These are phyloP conservation scores for Gymnodraco acuticeps DNA, from an alignment of 2,797 vertebrate species.

Conservation along the genomic window DNA sequence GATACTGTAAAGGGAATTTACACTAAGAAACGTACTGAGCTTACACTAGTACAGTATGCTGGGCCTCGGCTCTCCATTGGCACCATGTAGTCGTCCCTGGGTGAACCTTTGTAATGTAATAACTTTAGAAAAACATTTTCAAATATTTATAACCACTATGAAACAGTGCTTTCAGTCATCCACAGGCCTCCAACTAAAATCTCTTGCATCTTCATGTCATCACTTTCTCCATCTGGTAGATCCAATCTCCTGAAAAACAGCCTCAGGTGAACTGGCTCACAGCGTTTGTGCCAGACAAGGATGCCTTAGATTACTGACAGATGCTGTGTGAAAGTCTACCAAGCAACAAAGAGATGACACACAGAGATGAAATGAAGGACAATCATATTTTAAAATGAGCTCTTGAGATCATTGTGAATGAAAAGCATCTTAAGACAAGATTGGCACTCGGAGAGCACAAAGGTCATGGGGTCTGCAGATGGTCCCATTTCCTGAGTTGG, in stretches of 20 bases:
- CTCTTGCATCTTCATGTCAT: constrained; percentile 29
- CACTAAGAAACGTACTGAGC: neutral
- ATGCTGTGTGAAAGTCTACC: constrained; percentile 51
- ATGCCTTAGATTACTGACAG: constrained; percentile 63
- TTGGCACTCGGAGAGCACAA: too few relatives aligned
- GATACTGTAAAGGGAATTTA: neutral
- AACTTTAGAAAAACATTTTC: neutral
- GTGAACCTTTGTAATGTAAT: too few relatives aligned
- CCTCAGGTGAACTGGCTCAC: constrained; percentile 55
- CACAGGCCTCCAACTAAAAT: constrained; percentile 8
- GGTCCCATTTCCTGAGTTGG: too few relatives aligned
- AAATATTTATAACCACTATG: neutral
- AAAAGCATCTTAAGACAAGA: neutral
- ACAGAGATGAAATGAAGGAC: constrained; percentile 26
- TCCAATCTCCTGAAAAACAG: constrained; percentile 54
- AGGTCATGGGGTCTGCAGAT: too few relatives aligned
- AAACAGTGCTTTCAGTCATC: constrained; percentile 7
- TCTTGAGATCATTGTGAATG: constrained; percentile 32
- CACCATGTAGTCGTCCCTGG: neutral
- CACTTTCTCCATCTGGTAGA: constrained; percentile 52
- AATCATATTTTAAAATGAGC: constrained; percentile 29
- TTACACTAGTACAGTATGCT: neutral
- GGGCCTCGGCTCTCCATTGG: too few relatives aligned
- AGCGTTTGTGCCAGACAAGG: constrained; percentile 54
- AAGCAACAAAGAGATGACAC: constrained; percentile 8